Conservation (phyloP, 2,113 vertebrate genomes). For the Engraulis encrasicolus region DNA sequence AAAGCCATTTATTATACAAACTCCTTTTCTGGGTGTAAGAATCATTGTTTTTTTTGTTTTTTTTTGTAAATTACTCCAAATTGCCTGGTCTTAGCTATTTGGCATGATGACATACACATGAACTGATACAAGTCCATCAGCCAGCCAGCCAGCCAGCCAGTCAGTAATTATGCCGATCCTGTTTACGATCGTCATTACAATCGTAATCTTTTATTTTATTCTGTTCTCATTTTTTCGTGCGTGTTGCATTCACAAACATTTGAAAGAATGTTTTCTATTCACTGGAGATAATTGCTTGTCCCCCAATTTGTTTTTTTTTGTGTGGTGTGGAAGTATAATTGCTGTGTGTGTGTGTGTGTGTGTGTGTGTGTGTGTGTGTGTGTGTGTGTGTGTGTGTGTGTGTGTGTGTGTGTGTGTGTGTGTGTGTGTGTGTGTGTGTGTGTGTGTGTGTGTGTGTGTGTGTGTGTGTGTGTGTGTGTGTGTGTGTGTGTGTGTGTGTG, state of each 20-base stretch:
- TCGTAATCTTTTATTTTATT: slow-evolving; percentile 14
- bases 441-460: slow-evolving; percentile 8
- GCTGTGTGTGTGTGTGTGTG: slow-evolving; percentile 17
- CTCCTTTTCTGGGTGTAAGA: not conserved
- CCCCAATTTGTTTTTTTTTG: slow-evolving; percentile 9
- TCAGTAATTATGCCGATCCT: slow-evolving; percentile 8
- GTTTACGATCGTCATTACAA: slow-evolving; percentile 17
- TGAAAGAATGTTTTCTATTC: slow-evolving; percentile 10
- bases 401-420: not conserved
- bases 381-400: not conserved
- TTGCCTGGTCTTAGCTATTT: not conserved
- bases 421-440: not conserved
- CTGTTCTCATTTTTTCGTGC: not conserved
- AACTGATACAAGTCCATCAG: slow-evolving; percentile 3
- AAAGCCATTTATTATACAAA: slow-evolving; percentile 11
- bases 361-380: not conserved
- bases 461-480: not conserved
- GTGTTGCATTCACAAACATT: slow-evolving; percentile 7
- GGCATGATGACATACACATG: slow-evolving; percentile 14
- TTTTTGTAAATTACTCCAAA: slow-evolving; percentile 22
- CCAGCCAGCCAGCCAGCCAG: no score
- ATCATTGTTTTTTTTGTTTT: slow-evolving; percentile 3
- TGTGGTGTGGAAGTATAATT: slow-evolving; percentile 18
- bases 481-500: not conserved
- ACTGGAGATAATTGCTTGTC: slow-evolving; percentile 14